Evolutionary conservation across 2,797 vertebrate species (phyloP).

Genomic region (Todus mexicanus): DNA sequence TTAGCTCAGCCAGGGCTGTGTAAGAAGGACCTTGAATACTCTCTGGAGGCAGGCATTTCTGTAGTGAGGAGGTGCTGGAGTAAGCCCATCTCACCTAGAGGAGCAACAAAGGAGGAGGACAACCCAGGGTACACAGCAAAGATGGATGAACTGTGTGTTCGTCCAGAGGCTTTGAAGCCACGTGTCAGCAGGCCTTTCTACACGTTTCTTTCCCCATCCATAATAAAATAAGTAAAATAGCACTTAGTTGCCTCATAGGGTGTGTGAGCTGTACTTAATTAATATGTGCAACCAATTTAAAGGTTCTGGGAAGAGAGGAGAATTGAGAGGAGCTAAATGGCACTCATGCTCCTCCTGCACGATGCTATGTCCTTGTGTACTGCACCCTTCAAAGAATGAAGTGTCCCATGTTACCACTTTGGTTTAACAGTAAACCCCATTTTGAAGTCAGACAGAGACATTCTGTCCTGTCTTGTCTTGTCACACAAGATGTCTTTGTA

Average conservation of each 20-base stretch:
- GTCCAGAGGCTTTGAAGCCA: background rate
- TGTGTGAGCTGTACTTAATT: slow-evolving; percentile 50
- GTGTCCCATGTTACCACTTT: background rate
- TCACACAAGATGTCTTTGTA: background rate
- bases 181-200: slow-evolving; percentile 16
- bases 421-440: background rate
- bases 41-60: background rate
- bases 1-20: accelerated
- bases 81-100: accelerated
- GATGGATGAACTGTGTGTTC: accelerated
- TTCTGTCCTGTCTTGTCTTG: background rate
- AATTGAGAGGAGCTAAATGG: background rate
- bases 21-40: background rate
- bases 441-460: background rate
- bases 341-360: background rate
- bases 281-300: background rate
- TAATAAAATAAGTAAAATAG: slow-evolving; percentile 58
- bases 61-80: background rate
- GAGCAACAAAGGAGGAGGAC: background rate
- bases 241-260: slow-evolving; percentile 43
- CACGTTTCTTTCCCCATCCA: slow-evolving; percentile 34
- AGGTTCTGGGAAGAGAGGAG: slow-evolving; percentile 27
- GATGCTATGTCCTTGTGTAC: background rate
- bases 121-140: background rate
- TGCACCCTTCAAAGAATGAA: background rate